A percentile compares a stretch with the other conserved stretches of the same genome.
Evolutionary conservation across 2,113 vertebrate species (phyloP).

Genomic region (Natator depressus): DNA sequence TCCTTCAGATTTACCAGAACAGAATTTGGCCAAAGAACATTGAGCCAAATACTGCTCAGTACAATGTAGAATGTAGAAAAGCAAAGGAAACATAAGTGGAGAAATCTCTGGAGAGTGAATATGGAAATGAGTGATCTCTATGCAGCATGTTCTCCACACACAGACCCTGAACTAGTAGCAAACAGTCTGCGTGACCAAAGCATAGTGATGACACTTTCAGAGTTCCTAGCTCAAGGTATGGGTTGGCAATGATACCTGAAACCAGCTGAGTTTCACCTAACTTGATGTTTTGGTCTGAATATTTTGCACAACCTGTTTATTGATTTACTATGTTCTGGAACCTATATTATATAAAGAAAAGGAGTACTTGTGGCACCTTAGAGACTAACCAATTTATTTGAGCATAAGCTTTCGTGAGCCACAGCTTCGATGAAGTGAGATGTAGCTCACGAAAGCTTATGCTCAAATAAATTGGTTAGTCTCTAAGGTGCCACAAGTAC

Average conservation of each 20-base stretch:
- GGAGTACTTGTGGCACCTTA: too few species aligned
- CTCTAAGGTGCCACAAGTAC: too few species aligned
- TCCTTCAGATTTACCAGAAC: background rate
- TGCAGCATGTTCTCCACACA: background rate
- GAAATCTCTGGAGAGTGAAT: background rate
- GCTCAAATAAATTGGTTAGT: too few species aligned
- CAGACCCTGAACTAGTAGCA: background rate
- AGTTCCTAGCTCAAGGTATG: background rate
- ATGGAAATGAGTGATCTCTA: background rate
- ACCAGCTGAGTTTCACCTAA: background rate
- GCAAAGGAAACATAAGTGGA: background rate
- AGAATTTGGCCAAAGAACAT: background rate
- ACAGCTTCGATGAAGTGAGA: too few species aligned
- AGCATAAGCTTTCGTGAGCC: too few species aligned
- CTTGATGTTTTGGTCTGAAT: background rate
- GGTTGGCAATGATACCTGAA: background rate
- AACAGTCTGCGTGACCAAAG: fast-evolving
- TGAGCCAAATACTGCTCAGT: background rate
- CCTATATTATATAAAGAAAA: too few species aligned
- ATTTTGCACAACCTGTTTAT: background rate
- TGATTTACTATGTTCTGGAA: background rate
- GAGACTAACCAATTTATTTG: too few species aligned
- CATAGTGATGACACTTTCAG: too few species aligned
- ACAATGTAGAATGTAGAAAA: background rate
- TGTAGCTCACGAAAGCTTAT: too few species aligned